Conservation (phyloP, 2,113 vertebrate species). For the Rissa tridactyla region DNA sequence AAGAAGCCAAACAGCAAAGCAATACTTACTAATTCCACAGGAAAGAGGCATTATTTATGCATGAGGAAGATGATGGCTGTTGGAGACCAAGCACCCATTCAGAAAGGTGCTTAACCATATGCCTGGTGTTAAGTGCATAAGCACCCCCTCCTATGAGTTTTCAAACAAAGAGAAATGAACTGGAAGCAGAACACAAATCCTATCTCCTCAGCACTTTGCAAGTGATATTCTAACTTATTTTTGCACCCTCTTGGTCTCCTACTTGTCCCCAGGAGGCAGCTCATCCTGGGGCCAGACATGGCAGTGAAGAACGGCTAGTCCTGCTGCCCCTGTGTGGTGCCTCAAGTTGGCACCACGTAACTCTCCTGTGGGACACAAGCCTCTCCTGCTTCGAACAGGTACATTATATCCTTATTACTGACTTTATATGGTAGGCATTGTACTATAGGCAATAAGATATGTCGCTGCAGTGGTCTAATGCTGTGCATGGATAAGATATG, state of each 20-base stretch:
- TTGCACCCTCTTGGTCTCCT: background rate
- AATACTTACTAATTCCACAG: background rate
- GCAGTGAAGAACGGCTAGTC: background rate
- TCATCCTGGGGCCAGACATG: rapidly evolving
- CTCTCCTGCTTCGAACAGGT: background rate
- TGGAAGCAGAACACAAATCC: background rate
- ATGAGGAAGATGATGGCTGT: background rate
- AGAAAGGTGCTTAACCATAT: background rate
- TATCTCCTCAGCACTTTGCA: background rate
- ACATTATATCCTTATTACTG: background rate
- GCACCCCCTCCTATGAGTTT: background rate
- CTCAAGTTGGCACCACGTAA: background rate
- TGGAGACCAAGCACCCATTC: background rate
- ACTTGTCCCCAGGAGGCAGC: background rate
- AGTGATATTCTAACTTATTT: background rate
- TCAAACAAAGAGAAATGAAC: background rate
- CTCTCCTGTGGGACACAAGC: background rate
- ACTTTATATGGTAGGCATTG: background rate
- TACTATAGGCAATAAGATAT: rapidly evolving
- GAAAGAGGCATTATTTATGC: background rate
- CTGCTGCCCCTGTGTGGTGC: background rate
- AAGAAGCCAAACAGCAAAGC: background rate
- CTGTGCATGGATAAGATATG: background rate
- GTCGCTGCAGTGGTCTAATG: background rate
- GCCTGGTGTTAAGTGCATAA: background rate